Conservation (phyloP, 1,140 invertebrate species). For the Drosophila melanogaster region Release_6_plus_ISO1_MT NT_037436.4:6176001-6176500, state of each 20-base stretch:
- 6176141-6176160: slow-evolving; percentile 38
- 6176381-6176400: slow-evolving; percentile 87
- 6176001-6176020: slow-evolving; percentile 85
- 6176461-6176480: not conserved
- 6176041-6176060: slow-evolving; percentile 85
- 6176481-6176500: slow-evolving; percentile 36
- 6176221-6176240: slow-evolving; percentile 54
- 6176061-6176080: slow-evolving; percentile 57
- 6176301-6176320: slow-evolving; percentile 87
- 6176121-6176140: slow-evolving; percentile 54
- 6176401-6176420: slow-evolving; percentile 70
- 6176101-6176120: slow-evolving; percentile 34
- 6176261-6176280: slow-evolving; percentile 88
- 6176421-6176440: slow-evolving; percentile 61
- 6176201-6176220: slow-evolving; percentile 86
- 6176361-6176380: slow-evolving; percentile 86
- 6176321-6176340: slow-evolving; percentile 88
- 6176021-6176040: slow-evolving; percentile 86
- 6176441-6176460: not conserved
- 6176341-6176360: slow-evolving; percentile 87
- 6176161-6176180: slow-evolving; percentile 88
- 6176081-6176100: slow-evolving; percentile 53
- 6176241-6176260: slow-evolving; percentile 87
- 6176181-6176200: slow-evolving; percentile 90
- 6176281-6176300: slow-evolving; percentile 88